These are phyloP conservation scores for Neomorphus geoffroyi DNA, from an alignment of 2,797 vertebrate genomes.

Conservation along the genomic window DNA sequence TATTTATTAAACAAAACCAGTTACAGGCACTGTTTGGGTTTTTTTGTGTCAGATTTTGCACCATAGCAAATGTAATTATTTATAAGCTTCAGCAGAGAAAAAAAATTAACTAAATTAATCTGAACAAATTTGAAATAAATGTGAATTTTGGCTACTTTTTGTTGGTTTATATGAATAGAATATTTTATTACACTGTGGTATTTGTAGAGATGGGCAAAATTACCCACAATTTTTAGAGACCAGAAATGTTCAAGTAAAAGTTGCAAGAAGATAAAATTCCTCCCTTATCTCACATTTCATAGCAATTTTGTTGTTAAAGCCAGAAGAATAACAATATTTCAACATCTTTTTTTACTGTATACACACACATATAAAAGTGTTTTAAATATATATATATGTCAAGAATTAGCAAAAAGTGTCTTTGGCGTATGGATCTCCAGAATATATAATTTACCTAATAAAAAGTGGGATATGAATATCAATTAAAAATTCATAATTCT, in stretches of 20 bases:
- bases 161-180: not conserved
- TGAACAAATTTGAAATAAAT: not conserved
- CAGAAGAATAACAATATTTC: not conserved
- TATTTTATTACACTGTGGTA: not conserved
- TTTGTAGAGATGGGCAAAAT: not conserved
- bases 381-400: no score
- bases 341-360: not conserved
- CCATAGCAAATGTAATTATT: not conserved
- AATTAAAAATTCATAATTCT: not conserved
- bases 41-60: no score
- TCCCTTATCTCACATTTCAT: not conserved
- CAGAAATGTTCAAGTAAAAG: not conserved
- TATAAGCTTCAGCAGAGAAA: not conserved
- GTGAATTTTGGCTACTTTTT: not conserved
- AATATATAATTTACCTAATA: not conserved
- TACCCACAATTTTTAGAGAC: not conserved
- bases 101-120: not conserved
- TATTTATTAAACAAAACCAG: no score
- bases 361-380: not conserved
- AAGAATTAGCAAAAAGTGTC: not conserved
- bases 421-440: rapidly evolving
- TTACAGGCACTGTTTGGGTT: no score
- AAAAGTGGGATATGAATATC: not conserved
- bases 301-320: not conserved
- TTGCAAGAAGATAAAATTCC: not conserved